Evolutionary conservation across 2,888 invertebrate genomes (phyloP), one percentile per base, ranked within the genome.

Genomic region (Philereme transversata): DNA sequence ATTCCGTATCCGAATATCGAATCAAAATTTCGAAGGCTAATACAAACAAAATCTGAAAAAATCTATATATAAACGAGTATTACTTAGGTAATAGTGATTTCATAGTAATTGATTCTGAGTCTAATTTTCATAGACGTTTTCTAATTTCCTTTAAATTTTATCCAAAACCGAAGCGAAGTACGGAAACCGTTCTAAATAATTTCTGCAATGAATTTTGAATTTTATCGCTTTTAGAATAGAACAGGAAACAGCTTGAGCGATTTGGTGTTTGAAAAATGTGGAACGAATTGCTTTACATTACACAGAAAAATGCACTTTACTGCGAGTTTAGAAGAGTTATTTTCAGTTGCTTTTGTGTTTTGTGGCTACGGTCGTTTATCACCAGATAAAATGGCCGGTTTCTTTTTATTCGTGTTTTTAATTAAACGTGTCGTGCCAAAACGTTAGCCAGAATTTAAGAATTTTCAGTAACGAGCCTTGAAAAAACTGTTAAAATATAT

Each of bases 391-490:
- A 87, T 77, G 81, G 83, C 77, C 77, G 77, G 82, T 82, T 81
- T 81, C 83, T 85, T 87, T 90, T 90, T 90, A 90, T 90, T 86
- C 86, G 82, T 82, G 83, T 88, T 90, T 90, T 91, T 91, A 90
- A 91, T 91, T 91, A 91, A 90, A 89, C 89, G 66, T 64, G 56
- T 70, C 64, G 65, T 65, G 77, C 74, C 75, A 77, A 81, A 82
- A 79, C 74, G 78, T 76, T 78, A 74, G 68, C 70, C 66, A 75
- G 81, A 81, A 78, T 86, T 86, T 83, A 78, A 79, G 82, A 81
- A 78, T 86, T 86, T 85, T 79, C 75, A 70, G 84, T 85, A 84
- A 83, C 87, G 83, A 54, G 66, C 53, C 62, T 52, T 57, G 56
- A 63, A 63, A 63, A 59, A 43, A 41, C 44, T 36, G 54, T 52